Evolutionary conservation across 2,888 invertebrate genomes (phyloP).

Genomic region (Agelastica alni): DNA sequence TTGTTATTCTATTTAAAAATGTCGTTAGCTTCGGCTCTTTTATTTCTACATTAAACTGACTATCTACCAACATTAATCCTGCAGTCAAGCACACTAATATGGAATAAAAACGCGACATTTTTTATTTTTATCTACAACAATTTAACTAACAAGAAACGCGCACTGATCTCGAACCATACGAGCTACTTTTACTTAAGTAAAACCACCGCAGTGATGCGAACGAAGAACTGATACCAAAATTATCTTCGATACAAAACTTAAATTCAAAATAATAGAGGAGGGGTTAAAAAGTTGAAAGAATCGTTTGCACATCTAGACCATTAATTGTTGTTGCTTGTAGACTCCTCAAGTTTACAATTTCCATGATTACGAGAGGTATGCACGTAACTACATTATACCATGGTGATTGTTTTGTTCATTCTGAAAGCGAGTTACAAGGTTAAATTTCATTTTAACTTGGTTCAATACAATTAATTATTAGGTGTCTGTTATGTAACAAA

Average conservation of each 20-base stretch:
- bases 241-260: conserved; percentile 14
- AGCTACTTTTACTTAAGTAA: neutral
- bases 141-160: too few species aligned
- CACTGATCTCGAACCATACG: neutral
- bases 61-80: conserved; percentile 27
- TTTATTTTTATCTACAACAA: too few species aligned
- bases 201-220: conserved; percentile 18
- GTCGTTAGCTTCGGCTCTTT: conserved; percentile 40
- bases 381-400: conserved; percentile 19
- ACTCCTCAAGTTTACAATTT: conserved; percentile 11
- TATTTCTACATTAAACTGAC: conserved; percentile 38
- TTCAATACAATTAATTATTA: too few species aligned
- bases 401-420: conserved; percentile 9
- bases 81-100: conserved; percentile 26
- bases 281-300: conserved; percentile 6
- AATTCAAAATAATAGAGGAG: conserved; percentile 5
- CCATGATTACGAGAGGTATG: conserved; percentile 9
- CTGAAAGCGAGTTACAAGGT: conserved; percentile 20
- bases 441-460: conserved; percentile 7
- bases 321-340: conserved; percentile 11
- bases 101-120: conserved; percentile 13
- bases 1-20: conserved; percentile 45
- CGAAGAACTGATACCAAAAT: conserved; percentile 5
- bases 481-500: too few species aligned
- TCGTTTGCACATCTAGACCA: conserved; percentile 5